A percentile compares a stretch with the other conserved stretches of the same genome.
phyloP scores from a whole-genome alignment of 2,888 invertebrate species.

The Heteromurus nitidus region DNA sequence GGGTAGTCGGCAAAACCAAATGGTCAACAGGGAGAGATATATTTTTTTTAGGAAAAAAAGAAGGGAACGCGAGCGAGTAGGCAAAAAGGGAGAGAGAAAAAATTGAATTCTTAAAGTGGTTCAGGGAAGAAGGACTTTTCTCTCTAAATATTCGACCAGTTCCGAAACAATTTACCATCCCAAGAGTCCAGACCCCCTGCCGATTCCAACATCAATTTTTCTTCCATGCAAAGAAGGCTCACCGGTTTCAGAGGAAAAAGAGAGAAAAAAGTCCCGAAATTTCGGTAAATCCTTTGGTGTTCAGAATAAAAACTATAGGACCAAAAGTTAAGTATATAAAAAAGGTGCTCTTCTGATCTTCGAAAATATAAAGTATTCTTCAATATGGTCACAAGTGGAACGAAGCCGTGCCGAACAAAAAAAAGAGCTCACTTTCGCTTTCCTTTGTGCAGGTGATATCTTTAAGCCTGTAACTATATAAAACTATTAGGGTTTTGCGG shows the following conservation, averaged over 20 bases:
- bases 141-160: slow-evolving; percentile 35
- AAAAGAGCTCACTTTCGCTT: too few relatives aligned
- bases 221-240: neutral
- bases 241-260: slow-evolving; percentile 11
- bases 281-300: slow-evolving; percentile 27
- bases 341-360: too few relatives aligned
- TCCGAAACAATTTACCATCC: slow-evolving; percentile 55
- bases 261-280: slow-evolving; percentile 42
- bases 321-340: too few relatives aligned
- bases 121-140: slow-evolving; percentile 6
- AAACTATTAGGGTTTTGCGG: too few relatives aligned
- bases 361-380: too few relatives aligned
- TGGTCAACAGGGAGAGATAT: slow-evolving; percentile 40
- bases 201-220: slow-evolving; percentile 44
- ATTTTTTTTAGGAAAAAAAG: slow-evolving; percentile 30
- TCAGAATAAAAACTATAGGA: too few relatives aligned
- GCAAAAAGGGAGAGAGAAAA: neutral
- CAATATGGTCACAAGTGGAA: too few relatives aligned
- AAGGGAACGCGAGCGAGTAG: neutral
- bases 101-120: slow-evolving; percentile 22
- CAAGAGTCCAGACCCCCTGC: slow-evolving; percentile 49
- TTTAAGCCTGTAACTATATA: too few relatives aligned
- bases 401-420: too few relatives aligned
- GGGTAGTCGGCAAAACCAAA: slow-evolving; percentile 37
- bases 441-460: too few relatives aligned